Evolutionary conservation across 2,113 vertebrate genomes (phyloP), one percentile per base, ranked within the genome.

Genomic region (Peromyscus maniculatus): DNA sequence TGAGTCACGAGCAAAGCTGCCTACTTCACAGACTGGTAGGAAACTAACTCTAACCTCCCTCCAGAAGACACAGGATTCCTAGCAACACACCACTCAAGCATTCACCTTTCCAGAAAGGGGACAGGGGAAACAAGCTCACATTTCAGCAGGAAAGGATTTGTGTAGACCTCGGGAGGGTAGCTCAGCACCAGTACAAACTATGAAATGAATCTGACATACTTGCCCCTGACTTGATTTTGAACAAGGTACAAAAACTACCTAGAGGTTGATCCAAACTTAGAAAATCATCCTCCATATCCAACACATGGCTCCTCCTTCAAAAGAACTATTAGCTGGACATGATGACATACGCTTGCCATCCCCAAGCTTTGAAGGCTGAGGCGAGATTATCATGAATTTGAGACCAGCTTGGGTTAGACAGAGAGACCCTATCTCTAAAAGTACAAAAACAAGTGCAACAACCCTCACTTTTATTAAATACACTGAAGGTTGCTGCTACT

Each of bases 101-200:
- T 17, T 96, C 22, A 87, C 24, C 24, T 69, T 82, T 91, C 77
- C 67, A 28, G 91, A 79, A 28, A 86, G 28, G 39, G 12, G 86
- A 82, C 12, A 66, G 36, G 7, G 17, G 52, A 8, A 55, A 87
- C 39, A 28, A 43, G 5, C 22, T 93, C 55, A 39, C 52, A 75
- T 87, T 96, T 95, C 49, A 83, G 59, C 43, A 88, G 88, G 55
- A 75, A 92, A 49, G 5, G 89, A 97, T 96, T 74, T 95, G 13
- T 88, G 55, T 57, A 94, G 36, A 75, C 17, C 52, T 82, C 90
- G 89, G 13, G 16, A 83, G 49, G 83, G 52, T 46, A 33, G 92
- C 78, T 82, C 87, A 83, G n/a, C 17, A 66, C 26, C 87, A 46
- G 79, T 91, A 39, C 55, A 84, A 52, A 55, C 39, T 92, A 64